These are phyloP conservation scores for Diarsia rubi DNA, from an alignment of 2,888 invertebrate species.

Conservation along the genomic window DNA sequence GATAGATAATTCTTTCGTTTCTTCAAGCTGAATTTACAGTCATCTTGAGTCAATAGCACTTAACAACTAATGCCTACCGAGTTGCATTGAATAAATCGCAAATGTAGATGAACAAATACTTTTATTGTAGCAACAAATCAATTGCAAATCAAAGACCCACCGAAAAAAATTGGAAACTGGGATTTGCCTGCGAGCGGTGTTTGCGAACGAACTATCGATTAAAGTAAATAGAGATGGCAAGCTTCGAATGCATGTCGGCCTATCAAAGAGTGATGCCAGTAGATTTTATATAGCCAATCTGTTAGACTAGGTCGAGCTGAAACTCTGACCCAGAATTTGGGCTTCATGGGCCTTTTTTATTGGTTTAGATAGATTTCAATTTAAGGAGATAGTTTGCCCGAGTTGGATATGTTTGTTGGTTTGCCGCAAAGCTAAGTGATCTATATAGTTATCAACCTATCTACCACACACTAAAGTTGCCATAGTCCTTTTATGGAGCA, in stretches of 20 bases:
- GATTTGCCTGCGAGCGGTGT: conserved; percentile 69
- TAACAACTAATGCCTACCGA: not conserved
- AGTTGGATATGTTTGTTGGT: not conserved
- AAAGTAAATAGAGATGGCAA: conserved; percentile 77
- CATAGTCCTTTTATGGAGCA: not conserved
- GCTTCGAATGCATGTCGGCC: conserved; percentile 66
- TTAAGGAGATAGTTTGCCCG: not conserved
- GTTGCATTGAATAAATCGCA: not conserved
- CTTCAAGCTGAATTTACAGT: no score
- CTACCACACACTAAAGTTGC: not conserved
- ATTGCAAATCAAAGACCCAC: conserved; percentile 36
- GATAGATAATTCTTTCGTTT: not conserved
- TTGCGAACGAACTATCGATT: conserved; percentile 76
- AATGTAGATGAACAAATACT: not conserved
- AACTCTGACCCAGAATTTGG: conserved; percentile 52
- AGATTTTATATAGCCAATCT: conserved; percentile 40
- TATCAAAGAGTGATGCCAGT: conserved; percentile 33
- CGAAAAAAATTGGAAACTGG: conserved; percentile 58
- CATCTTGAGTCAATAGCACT: not conserved
- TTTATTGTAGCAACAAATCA: conserved; percentile 14
- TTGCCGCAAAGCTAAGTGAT: not conserved
- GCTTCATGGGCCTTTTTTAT: conserved; percentile 1
- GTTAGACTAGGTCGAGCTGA: conserved; percentile 20
- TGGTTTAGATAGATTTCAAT: conserved; percentile 1
- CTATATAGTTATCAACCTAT: not conserved